These are phyloP conservation scores for Liparis tanakae DNA, from an alignment of 2,797 vertebrate species.

Conservation along the genomic window DNA sequence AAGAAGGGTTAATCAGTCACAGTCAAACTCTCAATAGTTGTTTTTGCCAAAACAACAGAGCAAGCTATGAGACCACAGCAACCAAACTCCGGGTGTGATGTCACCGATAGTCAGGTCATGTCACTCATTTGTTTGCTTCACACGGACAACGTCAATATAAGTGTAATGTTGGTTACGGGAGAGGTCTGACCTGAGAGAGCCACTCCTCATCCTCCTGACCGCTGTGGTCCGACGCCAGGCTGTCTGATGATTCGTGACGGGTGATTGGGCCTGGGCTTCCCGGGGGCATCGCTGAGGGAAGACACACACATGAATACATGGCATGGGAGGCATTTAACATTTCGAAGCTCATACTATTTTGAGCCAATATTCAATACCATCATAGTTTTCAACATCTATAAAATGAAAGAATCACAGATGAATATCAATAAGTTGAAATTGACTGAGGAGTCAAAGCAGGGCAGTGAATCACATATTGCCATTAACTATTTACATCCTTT, in stretches of 20 bases:
- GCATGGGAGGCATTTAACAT: not conserved
- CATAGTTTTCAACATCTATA: not conserved
- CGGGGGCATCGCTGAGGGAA: slow-evolving; percentile 86
- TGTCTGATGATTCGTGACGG: slow-evolving; percentile 94
- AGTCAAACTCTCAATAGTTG: not conserved
- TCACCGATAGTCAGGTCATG: not conserved
- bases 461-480: slow-evolving; percentile 10
- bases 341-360: not conserved
- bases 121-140: not conserved
- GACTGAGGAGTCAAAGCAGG: not conserved
- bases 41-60: not conserved
- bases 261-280: slow-evolving; percentile 93
- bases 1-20: no score
- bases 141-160: not conserved
- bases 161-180: not conserved
- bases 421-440: not conserved
- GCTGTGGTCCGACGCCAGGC: slow-evolving; percentile 92
- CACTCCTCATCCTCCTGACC: slow-evolving; percentile 97
- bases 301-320: not conserved
- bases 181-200: slow-evolving; percentile 95
- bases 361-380: not conserved
- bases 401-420: not conserved
- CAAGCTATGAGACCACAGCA: not conserved
- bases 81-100: not conserved
- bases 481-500: slow-evolving; percentile 33